Evolutionary conservation across 2,888 invertebrate genomes (phyloP).

Genomic region (Drosophila fulvimacula): DNA sequence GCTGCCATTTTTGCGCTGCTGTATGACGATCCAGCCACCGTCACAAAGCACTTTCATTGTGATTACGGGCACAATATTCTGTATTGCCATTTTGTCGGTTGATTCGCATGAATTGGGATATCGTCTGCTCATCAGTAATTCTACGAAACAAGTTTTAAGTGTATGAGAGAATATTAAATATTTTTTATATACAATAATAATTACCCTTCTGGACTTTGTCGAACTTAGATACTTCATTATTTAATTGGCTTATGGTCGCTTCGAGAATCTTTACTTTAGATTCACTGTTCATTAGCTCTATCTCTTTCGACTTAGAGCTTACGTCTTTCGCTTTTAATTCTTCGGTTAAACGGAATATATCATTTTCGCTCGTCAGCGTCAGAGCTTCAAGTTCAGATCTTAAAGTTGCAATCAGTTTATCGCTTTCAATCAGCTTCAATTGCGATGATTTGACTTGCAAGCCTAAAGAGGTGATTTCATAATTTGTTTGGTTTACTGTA

Average conservation of each 20-base stretch:
- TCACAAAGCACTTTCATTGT: not conserved
- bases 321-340: not conserved
- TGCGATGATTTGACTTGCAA: not conserved
- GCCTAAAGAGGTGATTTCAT: not conserved
- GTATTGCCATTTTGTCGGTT: not conserved
- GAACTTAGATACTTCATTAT: not conserved
- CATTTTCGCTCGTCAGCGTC: not conserved
- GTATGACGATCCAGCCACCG: not conserved
- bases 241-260: not conserved
- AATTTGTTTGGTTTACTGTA: not conserved
- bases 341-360: too few species aligned
- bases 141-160: not conserved
- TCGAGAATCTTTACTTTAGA: not conserved
- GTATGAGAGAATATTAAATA: not conserved
- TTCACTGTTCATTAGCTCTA: not conserved
- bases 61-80: not conserved
- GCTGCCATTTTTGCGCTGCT: slow-evolving; percentile 1
- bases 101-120: not conserved
- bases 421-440: not conserved
- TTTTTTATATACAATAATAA: not conserved
- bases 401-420: not conserved
- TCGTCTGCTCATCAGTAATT: not conserved
- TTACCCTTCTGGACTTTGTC: not conserved
- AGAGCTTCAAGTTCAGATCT: not conserved
- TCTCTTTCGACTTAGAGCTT: not conserved